Evolutionary conservation across 92 coral and sea anemone species (phyloP).

Genomic region (Phymanthus crucifer): DNA sequence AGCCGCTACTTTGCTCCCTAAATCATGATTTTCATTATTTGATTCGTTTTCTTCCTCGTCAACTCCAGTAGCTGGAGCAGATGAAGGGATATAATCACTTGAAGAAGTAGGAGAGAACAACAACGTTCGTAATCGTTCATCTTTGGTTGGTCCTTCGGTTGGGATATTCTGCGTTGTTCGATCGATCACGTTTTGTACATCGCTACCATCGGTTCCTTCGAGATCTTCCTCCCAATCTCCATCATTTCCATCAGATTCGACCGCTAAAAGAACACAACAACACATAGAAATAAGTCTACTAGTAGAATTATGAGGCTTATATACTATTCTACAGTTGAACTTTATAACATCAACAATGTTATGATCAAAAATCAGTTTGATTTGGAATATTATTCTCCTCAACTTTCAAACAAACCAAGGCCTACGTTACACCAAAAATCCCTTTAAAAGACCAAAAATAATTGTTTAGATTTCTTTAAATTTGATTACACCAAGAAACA

Average conservation of each 20-base stretch:
- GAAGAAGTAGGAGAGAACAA: conserved; percentile 14
- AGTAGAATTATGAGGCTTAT: too few species aligned
- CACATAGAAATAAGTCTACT: conserved; percentile 1
- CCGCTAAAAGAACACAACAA: conserved; percentile 32
- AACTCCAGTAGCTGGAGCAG: conserved; percentile 37
- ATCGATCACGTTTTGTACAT: conserved; percentile 37
- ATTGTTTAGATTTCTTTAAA: too few species aligned
- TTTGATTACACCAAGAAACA: neutral
- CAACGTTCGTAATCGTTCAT: conserved; percentile 13
- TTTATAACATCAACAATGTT: neutral
- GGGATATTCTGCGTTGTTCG: neutral
- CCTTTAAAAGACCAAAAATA: neutral
- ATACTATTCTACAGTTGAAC: neutral
- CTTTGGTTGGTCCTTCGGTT: conserved; percentile 25
- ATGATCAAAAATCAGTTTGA: neutral
- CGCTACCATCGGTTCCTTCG: conserved; percentile 56
- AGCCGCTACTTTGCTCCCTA: conserved; percentile 18
- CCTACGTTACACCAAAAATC: neutral
- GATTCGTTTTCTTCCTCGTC: conserved; percentile 26
- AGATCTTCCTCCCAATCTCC: conserved; percentile 27
- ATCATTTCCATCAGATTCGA: conserved; percentile 19
- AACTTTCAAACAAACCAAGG: neutral
- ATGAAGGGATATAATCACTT: conserved; percentile 25
- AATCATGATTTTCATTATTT: conserved; percentile 27
- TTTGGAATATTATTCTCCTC: neutral